Conservation (phyloP, 2,797 vertebrate genomes). For the Sebastes dallii region DNA sequence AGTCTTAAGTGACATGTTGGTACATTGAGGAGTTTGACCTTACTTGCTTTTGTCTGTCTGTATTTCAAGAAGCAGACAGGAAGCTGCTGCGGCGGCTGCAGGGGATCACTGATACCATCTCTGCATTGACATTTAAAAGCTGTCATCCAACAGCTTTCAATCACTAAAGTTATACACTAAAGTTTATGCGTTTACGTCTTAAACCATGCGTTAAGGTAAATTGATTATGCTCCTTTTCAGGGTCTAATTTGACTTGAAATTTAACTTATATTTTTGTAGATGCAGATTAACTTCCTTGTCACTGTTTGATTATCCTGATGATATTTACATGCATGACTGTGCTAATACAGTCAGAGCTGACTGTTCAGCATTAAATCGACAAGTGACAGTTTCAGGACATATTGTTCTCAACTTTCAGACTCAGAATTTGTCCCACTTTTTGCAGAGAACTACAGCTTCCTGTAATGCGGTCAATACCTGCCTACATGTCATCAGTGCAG, state of each 20-base stretch:
- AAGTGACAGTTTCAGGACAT: not conserved
- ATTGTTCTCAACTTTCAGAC: not conserved
- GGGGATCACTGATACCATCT: not conserved
- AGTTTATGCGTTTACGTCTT: not conserved
- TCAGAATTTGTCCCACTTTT: not conserved
- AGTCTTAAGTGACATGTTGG: not conserved
- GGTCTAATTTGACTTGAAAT: not conserved
- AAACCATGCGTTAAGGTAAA: not conserved
- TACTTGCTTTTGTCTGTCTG: not conserved
- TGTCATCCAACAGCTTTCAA: too few species aligned
- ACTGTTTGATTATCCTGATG: not conserved
- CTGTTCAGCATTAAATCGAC: not conserved
- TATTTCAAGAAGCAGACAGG: not conserved
- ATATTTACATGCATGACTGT: not conserved
- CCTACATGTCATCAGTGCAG: not conserved
- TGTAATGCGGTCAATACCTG: too few species aligned
- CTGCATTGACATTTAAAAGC: not conserved
- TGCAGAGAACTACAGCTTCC: too few species aligned
- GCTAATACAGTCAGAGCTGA: not conserved
- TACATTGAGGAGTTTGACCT: not conserved
- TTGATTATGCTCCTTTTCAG: not conserved
- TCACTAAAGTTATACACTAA: not conserved
- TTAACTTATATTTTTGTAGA: not conserved
- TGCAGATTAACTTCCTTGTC: not conserved
- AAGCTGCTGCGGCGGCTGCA: not conserved